Base-by-base conservation (phyloP, 1,140 invertebrate species). In the Nasonia vitripennis region DNA sequence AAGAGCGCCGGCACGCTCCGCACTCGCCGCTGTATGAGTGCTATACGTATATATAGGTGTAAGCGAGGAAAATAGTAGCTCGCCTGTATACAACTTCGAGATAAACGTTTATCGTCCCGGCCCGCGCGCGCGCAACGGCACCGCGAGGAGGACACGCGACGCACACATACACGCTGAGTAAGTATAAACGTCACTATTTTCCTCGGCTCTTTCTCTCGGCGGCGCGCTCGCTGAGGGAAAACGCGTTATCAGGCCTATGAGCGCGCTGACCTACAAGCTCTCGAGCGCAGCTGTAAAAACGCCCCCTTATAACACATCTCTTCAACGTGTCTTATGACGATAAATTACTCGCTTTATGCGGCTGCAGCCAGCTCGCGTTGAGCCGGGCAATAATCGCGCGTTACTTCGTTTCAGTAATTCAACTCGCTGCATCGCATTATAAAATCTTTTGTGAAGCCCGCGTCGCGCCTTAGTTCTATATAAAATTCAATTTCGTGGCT, bases 41-140 rank as follows among this genome's bases (percentile, higher is more conserved):
- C 2, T 71, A 71, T n/a, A 12, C 5, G 27, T 27, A 11, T 31
- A 70, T 70, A 41, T 45, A 7, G 41, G 27, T 20, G 14, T 51
- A 68, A 31, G 78, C 55, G 84, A 81, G 77, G 77, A 86, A 86
- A 86, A 86, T 86, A 83, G 81, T 83, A 74, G 85, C 67, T 74
- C 70, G 81, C 31, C 70, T 83, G 85, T 86, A 68, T 68, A 83
- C 77, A 80, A 83, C 37, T 74, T 74, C 2, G 81, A 86, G 85
- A 86, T 86, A 86, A 86, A 86, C 85, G 85, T 86, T 86, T 86
- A 83, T 86, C 77, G 81, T 68, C 75, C 1, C 45, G 37, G 17
- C 27, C 27, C 67, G 20, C 55, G 3, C 77, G 14, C 20, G 34
- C 10, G 7, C 41, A 0, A 7, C 4, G 34, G 41, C 41, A 45